Base-by-base conservation (phyloP, 2,113 vertebrate species). In the Alces alces region DNA sequence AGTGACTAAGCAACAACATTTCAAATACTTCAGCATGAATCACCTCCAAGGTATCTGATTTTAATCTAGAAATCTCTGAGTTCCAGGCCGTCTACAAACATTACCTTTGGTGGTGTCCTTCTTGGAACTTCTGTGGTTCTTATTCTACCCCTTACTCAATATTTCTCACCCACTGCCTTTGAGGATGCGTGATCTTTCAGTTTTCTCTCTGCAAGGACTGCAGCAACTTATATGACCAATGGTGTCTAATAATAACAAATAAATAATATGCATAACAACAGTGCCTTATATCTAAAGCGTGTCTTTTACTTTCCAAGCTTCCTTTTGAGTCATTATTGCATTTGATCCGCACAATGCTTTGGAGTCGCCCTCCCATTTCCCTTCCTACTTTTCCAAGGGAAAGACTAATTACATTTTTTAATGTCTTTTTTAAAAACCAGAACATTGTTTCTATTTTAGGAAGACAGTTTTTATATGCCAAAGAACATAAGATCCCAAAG, bases 381-480 rank as follows among this genome's bases (percentile, higher is more conserved):
- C 50, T 91, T 50, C 58, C 55, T 93, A 17, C 39, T 89, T 54
- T 54, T 92, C 55, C 43, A 43, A 86, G 76, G 93, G 55, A 96
- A 97, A 96, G 55, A 83, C 78, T 93, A 92, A 95, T 97, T 89
- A 64, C 30, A 80, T 52, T 92, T 92, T 55, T 82, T 93, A 47
- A 64, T 90, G 89, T 61, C 58, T 83, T 76, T 92, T 93, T 96
- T 57, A 54, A 15, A 82, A 96, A 64, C 7, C 36, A 94, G 57
- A 97, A 95, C 58, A 94, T 87, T 50, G 60, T 54, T 90, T 94
- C 91, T 97, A 90, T 94, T 95, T 97, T 97, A 94, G 43, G 86
- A 88, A 97, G 33, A 36, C 16, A 87, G 85, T 92, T 96, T 86
- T 86, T 87, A 94, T 92, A 23, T 96, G 58, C 84, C 88, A 93